Conservation (phyloP, 1,140 invertebrate species). For the Drosophila fuyamai region DNA sequence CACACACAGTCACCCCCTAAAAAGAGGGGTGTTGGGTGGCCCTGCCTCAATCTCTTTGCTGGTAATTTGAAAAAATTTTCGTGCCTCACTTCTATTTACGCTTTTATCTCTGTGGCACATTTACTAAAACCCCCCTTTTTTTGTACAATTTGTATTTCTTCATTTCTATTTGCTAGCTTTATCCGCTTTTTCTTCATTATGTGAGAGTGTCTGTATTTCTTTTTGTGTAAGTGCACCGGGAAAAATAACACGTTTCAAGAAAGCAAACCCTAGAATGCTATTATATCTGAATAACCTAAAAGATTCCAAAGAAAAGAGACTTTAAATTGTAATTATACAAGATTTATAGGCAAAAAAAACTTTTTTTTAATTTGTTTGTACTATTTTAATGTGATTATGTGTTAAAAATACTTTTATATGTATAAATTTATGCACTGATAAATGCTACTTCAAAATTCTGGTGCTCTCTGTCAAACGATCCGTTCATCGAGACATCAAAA, state of each 20-base stretch:
- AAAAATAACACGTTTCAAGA: neutral
- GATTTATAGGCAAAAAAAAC: too few species aligned
- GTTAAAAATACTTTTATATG: too few species aligned
- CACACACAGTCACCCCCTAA: slow-evolving; percentile 18
- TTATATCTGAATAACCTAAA: too few species aligned
- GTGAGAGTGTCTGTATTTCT: slow-evolving; percentile 24
- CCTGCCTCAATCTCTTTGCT: slow-evolving; percentile 37
- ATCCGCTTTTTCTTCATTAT: slow-evolving; percentile 45
- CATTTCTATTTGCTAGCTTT: slow-evolving; percentile 67
- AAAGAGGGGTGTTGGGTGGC: slow-evolving; percentile 6
- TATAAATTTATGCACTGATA: too few species aligned
- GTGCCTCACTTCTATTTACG: slow-evolving; percentile 78
- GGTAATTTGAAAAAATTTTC: slow-evolving; percentile 69
- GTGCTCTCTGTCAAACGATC: too few species aligned
- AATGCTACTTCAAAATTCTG: too few species aligned
- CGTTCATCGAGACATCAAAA: too few species aligned
- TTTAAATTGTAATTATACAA: too few species aligned
- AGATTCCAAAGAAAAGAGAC: too few species aligned
- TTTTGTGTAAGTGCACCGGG: neutral
- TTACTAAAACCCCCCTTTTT: slow-evolving; percentile 30
- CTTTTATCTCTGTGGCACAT: slow-evolving; percentile 74
- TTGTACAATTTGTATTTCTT: slow-evolving; percentile 79
- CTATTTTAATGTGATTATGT: too few species aligned
- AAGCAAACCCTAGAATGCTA: too few species aligned
- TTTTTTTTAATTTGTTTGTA: too few species aligned